Base-by-base conservation (phyloP, 1,140 invertebrate species). In the Heliothis virescens region DNA sequence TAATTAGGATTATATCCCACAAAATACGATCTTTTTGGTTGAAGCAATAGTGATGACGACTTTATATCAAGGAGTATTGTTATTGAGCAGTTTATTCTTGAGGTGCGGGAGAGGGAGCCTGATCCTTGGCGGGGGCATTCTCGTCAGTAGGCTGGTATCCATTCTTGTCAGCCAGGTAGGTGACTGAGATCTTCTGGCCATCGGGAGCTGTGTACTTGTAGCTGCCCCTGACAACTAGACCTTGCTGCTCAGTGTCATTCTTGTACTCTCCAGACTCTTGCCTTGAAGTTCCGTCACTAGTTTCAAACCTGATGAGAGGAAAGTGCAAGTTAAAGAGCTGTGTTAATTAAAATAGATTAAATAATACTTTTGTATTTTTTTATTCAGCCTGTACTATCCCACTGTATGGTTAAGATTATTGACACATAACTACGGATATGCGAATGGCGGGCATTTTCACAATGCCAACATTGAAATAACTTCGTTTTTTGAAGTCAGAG, bases 81-180 rank as follows among this genome's bases (percentile, higher is more conserved):
- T 9, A 71, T 47, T 55, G 73, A n/a, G 53, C 65, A 16, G 71
- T 55, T 83, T 81, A 87, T n/a, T 79, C 72, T 81, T 89, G 84
- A n/a, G 89, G 84, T 47, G 88, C 83, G 73, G 84, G 4, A 60
- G 67, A 21, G 9, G 73, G 41, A 3, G 57, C 59, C 13, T 57
- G 18, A n/a, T 34, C 57, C n/a, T 75, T 53, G 16, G 53, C 21
- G 9, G 84, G 83, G 3, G 82, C 86, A n/a, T 82, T 86, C 13
- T 86, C 84, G 84, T 92, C 91, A 13, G 84, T 87, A 47, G 97
- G 96, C 75, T 96, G 96, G 95, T 97, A 98, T 10, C 97, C 97
- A 75, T 97, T 97, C 89, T 97, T 97, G 88, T 97, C 97, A 60
- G 97, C 97, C 47, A 95, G 91, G 89, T 96, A 97, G 53, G 93